Evolutionary conservation across 2,888 invertebrate species (phyloP).

Genomic region (Campoplex capitator): DNA sequence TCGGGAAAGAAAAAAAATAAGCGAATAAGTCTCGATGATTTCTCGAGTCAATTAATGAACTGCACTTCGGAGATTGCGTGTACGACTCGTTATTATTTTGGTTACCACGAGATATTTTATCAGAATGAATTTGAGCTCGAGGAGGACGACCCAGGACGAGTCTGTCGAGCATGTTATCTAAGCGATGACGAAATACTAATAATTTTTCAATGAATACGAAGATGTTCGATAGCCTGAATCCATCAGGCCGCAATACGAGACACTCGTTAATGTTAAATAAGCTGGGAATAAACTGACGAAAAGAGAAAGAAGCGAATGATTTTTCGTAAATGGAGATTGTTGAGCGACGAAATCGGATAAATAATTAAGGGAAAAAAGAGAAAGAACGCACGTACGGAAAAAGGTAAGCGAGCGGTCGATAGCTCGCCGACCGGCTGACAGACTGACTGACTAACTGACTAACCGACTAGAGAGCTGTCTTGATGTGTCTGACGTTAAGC

Average conservation of each 20-base stretch:
- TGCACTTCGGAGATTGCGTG: conserved; percentile 45
- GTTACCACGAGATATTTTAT: conserved; percentile 50
- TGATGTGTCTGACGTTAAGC: conserved; percentile 71
- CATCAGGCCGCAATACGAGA: background rate
- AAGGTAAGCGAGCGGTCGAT: conserved; percentile 56
- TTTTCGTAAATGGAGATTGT: background rate
- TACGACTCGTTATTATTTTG: conserved; percentile 30
- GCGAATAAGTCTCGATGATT: background rate
- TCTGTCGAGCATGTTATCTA: background rate
- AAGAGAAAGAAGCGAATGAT: conserved; percentile 47
- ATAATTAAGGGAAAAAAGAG: background rate
- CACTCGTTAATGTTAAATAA: conserved; percentile 15
- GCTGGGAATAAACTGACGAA: conserved; percentile 13
- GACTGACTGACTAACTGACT: conserved; percentile 72
- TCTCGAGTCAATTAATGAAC: background rate
- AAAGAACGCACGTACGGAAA: conserved; percentile 50
- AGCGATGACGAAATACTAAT: background rate
- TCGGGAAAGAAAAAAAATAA: conserved; percentile 37
- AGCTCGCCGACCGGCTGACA: conserved; percentile 64
- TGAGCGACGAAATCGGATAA: background rate
- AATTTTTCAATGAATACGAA: conserved; percentile 2
- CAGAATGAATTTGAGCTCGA: background rate
- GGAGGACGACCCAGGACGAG: background rate
- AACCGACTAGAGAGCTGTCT: conserved; percentile 75
- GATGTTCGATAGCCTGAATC: background rate